phyloP scores from a whole-genome alignment of 2,888 invertebrate genomes.

The Alloplasta piceator region DNA sequence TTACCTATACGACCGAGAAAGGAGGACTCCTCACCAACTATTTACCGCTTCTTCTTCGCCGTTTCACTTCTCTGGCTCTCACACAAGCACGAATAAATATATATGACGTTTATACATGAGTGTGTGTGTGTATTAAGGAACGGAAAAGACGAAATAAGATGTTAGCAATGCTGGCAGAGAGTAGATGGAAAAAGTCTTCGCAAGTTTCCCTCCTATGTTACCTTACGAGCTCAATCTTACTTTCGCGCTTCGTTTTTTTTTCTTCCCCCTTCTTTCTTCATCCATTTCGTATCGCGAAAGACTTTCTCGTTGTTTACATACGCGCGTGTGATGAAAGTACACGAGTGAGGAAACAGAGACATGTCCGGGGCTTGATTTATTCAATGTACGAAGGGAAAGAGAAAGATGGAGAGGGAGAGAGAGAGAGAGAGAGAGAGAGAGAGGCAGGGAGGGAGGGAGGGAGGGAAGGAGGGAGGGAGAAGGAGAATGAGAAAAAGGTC shows the following conservation, averaged over 20 bases:
- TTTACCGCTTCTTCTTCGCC: slow-evolving; percentile 51
- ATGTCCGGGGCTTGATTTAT: slow-evolving; percentile 45
- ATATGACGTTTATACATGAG: not conserved
- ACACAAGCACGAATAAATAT: not conserved
- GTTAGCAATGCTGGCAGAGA: slow-evolving; percentile 8
- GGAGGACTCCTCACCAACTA: slow-evolving; percentile 58
- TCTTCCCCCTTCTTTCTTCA: not conserved
- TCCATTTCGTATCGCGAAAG: slow-evolving; percentile 21
- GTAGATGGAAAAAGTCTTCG: slow-evolving; percentile 45
- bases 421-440: not conserved
- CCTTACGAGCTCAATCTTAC: slow-evolving; percentile 6
- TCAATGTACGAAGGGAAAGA: slow-evolving; percentile 9
- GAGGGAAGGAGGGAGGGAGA: not conserved
- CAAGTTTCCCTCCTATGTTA: slow-evolving; percentile 18
- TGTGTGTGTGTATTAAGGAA: not conserved
- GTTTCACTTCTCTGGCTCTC: slow-evolving; percentile 29
- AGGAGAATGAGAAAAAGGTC: slow-evolving; percentile 23
- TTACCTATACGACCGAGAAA: slow-evolving; percentile 49
- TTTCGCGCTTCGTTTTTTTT: not conserved
- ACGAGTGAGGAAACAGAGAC: slow-evolving; percentile 10
- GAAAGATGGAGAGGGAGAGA: not conserved
- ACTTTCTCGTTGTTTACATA: slow-evolving; percentile 19
- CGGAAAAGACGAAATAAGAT: slow-evolving; percentile 34
- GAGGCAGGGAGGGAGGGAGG: too few relatives aligned
- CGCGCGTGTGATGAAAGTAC: not conserved